Evolutionary conservation across 2,797 vertebrate species (phyloP).

Genomic region (Cryptoprocta ferox): DNA sequence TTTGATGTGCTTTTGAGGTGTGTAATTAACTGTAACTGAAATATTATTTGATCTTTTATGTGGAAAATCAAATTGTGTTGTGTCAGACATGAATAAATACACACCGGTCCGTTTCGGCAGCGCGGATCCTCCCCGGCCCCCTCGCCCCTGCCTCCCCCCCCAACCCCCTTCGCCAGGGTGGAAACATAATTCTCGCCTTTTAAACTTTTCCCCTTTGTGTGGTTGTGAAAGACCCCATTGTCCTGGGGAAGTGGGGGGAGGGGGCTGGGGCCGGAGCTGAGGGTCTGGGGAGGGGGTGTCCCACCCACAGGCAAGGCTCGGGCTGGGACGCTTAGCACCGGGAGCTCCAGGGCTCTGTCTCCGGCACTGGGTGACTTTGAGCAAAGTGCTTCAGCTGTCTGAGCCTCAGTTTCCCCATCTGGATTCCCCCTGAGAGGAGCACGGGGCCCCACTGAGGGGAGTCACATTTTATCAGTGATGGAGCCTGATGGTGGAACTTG

Average conservation of each 20-base stretch:
- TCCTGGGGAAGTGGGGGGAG: slow-evolving; percentile 56
- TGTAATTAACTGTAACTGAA: slow-evolving; percentile 84
- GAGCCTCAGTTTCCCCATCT: slow-evolving; percentile 4
- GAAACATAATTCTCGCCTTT: slow-evolving; percentile 77
- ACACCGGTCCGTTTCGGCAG: not conserved
- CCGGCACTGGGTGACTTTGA: not conserved
- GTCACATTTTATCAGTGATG: not conserved
- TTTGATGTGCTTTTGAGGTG: slow-evolving; percentile 75
- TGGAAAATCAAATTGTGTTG: slow-evolving; percentile 83
- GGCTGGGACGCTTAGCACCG: not conserved
- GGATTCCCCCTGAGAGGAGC: not conserved
- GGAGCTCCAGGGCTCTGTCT: not conserved
- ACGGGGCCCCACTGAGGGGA: not conserved
- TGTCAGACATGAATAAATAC: slow-evolving; percentile 65
- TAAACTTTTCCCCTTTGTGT: slow-evolving; percentile 75
- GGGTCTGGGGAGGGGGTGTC: not conserved
- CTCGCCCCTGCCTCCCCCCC: not conserved
- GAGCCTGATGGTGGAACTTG: not conserved
- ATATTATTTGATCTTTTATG: slow-evolving; percentile 81
- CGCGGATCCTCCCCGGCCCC: not conserved
- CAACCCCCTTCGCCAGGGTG: slow-evolving; percentile 24
- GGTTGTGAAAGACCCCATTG: slow-evolving; percentile 77
- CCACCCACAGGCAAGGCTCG: not conserved
- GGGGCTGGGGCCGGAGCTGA: not conserved
- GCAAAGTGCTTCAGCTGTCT: not conserved